phyloP scores from a whole-genome alignment of 2,888 invertebrate genomes.

The Synanthedon andrenaeformis region DNA sequence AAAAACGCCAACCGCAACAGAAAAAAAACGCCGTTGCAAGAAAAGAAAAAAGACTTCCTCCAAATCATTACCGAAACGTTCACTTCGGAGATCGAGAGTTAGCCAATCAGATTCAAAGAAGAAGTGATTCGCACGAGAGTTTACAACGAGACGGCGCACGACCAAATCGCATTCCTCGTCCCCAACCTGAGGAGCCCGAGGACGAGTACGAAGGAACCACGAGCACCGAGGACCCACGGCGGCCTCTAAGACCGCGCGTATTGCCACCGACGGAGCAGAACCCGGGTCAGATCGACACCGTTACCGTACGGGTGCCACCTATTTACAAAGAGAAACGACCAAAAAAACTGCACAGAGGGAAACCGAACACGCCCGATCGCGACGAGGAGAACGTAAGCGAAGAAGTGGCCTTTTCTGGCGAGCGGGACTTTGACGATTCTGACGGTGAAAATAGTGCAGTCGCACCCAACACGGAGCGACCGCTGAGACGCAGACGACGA shows the following conservation, averaged over 20 bases:
- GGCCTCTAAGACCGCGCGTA: slow-evolving; percentile 46
- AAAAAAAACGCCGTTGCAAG: slow-evolving; percentile 10
- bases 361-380: slow-evolving; percentile 25
- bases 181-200: slow-evolving; percentile 28
- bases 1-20: slow-evolving; percentile 14
- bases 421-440: slow-evolving; percentile 24
- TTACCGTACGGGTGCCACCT: slow-evolving; percentile 62
- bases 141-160: slow-evolving; percentile 27
- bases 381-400: slow-evolving; percentile 12
- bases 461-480: slow-evolving; percentile 30
- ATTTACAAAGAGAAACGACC: slow-evolving; percentile 58
- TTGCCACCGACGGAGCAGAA: slow-evolving; percentile 63
- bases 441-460: slow-evolving; percentile 36
- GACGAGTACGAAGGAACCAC: slow-evolving; percentile 47
- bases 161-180: slow-evolving; percentile 27
- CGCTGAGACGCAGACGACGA: slow-evolving; percentile 29
- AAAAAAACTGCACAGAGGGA: slow-evolving; percentile 47
- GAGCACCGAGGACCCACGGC: slow-evolving; percentile 54
- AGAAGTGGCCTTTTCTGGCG: slow-evolving; percentile 10
- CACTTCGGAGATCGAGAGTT: slow-evolving; percentile 55
- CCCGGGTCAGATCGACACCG: slow-evolving; percentile 61
- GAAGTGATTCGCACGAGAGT: slow-evolving; percentile 27
- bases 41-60: slow-evolving; percentile 22
- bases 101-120: slow-evolving; percentile 22
- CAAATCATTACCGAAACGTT: slow-evolving; percentile 46